phyloP scores from a whole-genome alignment of 1,140 invertebrate genomes.

The Drosophila bipectinata region DNA sequence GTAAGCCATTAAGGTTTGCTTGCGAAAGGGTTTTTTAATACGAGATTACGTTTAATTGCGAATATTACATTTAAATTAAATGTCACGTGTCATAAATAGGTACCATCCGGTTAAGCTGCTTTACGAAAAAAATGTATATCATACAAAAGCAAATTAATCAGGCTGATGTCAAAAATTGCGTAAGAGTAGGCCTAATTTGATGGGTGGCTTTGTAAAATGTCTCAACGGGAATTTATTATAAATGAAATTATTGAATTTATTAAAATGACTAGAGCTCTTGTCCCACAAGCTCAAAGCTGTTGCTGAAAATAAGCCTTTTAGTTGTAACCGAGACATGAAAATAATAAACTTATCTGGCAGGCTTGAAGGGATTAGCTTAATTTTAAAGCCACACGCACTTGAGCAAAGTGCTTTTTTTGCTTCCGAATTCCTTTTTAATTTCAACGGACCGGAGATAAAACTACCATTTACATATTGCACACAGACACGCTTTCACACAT shows the following conservation, averaged over 20 bases:
- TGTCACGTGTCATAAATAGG: slow-evolving; percentile 45
- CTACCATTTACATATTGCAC: slow-evolving; percentile 58
- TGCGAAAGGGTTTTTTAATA: slow-evolving; percentile 30
- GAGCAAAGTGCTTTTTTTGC: slow-evolving; percentile 15
- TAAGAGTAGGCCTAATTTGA: neutral
- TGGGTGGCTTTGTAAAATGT: neutral
- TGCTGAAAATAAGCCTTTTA: neutral
- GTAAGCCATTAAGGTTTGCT: slow-evolving; percentile 33
- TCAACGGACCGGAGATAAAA: slow-evolving; percentile 52
- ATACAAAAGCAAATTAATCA: neutral
- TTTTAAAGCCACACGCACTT: slow-evolving; percentile 17
- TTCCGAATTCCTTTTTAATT: slow-evolving; percentile 58
- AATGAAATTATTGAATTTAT: too few relatives aligned
- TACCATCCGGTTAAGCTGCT: slow-evolving; percentile 25
- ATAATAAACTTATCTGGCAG: neutral
- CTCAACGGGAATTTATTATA: neutral
- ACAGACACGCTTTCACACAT: slow-evolving; percentile 40
- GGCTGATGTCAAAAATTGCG: neutral
- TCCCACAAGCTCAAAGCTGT: neutral
- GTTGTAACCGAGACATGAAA: neutral
- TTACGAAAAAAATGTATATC: neutral
- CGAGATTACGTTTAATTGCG: slow-evolving; percentile 45
- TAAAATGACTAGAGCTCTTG: neutral
- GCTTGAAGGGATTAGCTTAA: slow-evolving; percentile 6
- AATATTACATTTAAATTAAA: slow-evolving; percentile 49